Evolutionary conservation across 2,888 invertebrate genomes (phyloP).

Genomic region (Thymelicus acteon): DNA sequence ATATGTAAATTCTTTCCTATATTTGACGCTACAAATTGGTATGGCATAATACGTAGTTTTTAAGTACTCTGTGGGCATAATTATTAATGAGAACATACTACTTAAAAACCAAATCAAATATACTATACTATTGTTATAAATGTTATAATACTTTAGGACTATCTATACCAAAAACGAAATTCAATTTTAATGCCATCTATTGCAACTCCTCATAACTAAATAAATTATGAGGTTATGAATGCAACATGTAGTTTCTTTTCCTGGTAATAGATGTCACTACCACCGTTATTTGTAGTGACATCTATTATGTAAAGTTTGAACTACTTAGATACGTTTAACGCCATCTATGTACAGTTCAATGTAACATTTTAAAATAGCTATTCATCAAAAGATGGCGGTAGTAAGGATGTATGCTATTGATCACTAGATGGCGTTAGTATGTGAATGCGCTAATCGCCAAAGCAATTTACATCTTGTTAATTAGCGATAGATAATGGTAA

Average conservation of each 20-base stretch:
- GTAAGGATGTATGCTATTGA: slow-evolving; percentile 20
- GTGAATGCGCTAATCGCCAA: neutral
- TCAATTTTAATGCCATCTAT: neutral
- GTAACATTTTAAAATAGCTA: slow-evolving; percentile 23
- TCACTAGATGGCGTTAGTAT: slow-evolving; percentile 39
- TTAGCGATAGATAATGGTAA: slow-evolving; percentile 31
- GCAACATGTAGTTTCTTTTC: slow-evolving; percentile 19
- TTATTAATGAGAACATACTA: no score
- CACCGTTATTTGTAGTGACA: neutral
- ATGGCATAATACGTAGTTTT: no score
- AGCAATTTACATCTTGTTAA: slow-evolving; percentile 34
- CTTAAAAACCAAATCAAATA: no score
- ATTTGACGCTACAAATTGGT: no score
- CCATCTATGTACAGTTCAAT: neutral
- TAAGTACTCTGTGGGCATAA: no score
- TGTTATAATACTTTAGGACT: no score
- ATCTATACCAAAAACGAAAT: no score
- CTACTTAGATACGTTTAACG: neutral
- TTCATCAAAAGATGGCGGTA: slow-evolving; percentile 39
- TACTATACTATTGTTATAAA: no score
- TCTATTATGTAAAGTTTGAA: neutral
- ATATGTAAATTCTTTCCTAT: no score
- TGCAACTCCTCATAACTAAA: neutral
- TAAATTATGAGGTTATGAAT: neutral
- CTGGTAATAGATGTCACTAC: slow-evolving; percentile 7